These are phyloP conservation scores for Thecocarcelia acutangulata DNA, from an alignment of 2,888 invertebrate species.

Conservation along the genomic window DNA sequence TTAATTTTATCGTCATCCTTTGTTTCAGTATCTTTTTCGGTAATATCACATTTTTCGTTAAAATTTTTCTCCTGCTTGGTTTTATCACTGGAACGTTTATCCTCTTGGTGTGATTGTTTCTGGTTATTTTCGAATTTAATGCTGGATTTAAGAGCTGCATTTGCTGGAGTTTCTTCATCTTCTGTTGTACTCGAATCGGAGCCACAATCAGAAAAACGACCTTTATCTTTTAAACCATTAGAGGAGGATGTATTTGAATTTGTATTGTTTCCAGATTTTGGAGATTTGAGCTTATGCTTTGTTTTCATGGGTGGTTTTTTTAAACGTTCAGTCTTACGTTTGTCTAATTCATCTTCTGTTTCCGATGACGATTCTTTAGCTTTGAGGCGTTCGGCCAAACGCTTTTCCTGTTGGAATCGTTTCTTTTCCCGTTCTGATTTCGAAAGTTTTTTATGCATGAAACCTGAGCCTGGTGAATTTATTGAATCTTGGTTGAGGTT, in stretches of 20 bases:
- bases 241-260: slow-evolving; percentile 67
- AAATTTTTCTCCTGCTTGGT: neutral
- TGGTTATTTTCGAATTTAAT: slow-evolving; percentile 28
- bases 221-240: slow-evolving; percentile 59
- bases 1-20: slow-evolving; percentile 6
- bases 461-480: slow-evolving; percentile 51
- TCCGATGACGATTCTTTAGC: slow-evolving; percentile 82
- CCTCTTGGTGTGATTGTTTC: neutral
- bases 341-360: slow-evolving; percentile 80
- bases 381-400: slow-evolving; percentile 78
- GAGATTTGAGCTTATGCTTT: slow-evolving; percentile 57
- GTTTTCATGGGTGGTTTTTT: slow-evolving; percentile 76
- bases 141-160: slow-evolving; percentile 17
- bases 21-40: slow-evolving; percentile 26
- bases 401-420: slow-evolving; percentile 76
- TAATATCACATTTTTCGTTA: slow-evolving; percentile 44
- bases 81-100: neutral
- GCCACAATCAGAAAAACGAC: slow-evolving; percentile 72
- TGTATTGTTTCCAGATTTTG: slow-evolving; percentile 16
- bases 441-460: slow-evolving; percentile 75
- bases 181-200: slow-evolving; percentile 69
- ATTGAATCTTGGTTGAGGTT: slow-evolving; percentile 64
- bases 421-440: slow-evolving; percentile 80
- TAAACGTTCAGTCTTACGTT: slow-evolving; percentile 75
- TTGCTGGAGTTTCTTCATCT: slow-evolving; percentile 34